Base-by-base conservation (phyloP, 92 coral and sea anemone genomes). In the Galaxea fascicularis region DNA sequence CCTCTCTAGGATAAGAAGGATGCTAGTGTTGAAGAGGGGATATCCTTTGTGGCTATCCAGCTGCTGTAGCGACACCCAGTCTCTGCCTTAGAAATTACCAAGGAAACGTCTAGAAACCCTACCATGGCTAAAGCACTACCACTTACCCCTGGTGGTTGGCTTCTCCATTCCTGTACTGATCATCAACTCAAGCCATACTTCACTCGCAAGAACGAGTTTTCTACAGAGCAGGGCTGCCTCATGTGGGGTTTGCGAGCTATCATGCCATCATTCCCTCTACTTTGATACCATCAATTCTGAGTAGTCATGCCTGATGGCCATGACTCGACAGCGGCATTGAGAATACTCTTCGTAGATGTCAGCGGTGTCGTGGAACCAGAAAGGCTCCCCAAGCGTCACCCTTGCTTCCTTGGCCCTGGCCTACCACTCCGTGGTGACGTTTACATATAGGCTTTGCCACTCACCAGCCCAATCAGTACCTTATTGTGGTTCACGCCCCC, bases 11-110 rank as follows among this genome's bases (percentile, higher is more conserved):
- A 56, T 21, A 11, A 27, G n/a, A 18, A 44, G 26, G 93, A 89
- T 73, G 83, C 67, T 0, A 89, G 89, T 30, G 79, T 65, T 15
- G 93, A 89, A 74, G 79, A 71, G 0, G 14, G n/a, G 15, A 39
- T 75, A 15, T 88, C 26, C 79, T 21, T 24, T 22, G 72, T 88
- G 24, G 54, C 92, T 1, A 76, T 29, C 35, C 60, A 71, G 25
- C 90, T 69, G 64, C 66, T 89, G 13, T 6, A 64, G 75, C 59
- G 62, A 27, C 86, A 71, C 70, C 83, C 89, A 56, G 86, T 84
- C 24, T 70, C 89, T 17, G 80, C 75, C 13, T n/a, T 26, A 39
- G 54, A 63, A 28, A 85, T 84, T 31, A 67, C 92, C 11, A 63
- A 51, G 10, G 84, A 74, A 77, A 83, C 92, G 41, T 79, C 87